A percentile compares a stretch with the other conserved stretches of the same genome.
These are phyloP conservation scores for Panurus biarmicus DNA, from an alignment of 2,113 vertebrate genomes.

Conservation along the genomic window DNA sequence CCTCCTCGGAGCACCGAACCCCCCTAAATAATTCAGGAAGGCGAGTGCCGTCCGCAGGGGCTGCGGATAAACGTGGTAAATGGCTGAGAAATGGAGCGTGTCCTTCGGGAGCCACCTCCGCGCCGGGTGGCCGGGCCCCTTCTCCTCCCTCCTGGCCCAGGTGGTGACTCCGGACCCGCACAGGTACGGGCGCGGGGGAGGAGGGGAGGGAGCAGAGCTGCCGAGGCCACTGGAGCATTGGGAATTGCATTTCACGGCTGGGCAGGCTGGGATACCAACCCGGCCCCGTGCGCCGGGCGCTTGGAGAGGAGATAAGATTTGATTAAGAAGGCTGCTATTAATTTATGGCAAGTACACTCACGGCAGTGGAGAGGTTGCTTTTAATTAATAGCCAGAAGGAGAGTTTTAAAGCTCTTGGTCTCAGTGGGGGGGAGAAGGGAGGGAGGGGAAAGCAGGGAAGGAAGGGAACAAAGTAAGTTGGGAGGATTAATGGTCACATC, in stretches of 20 bases:
- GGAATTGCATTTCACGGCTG: constrained; percentile 76
- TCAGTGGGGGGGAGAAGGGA: constrained; percentile 8
- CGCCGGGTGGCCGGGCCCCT: background rate
- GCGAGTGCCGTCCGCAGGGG: background rate
- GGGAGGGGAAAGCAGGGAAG: background rate
- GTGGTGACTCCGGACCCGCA: background rate
- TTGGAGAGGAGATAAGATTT: constrained; percentile 73
- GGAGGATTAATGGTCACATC: constrained; percentile 32
- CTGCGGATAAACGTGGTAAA: constrained; percentile 8
- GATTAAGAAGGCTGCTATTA: constrained; percentile 78
- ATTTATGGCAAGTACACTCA: constrained; percentile 73
- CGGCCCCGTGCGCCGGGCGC: constrained; percentile 19
- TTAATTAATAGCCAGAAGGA: constrained; percentile 82
- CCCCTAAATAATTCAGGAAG: constrained; percentile 28
- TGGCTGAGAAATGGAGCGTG: constrained; percentile 39
- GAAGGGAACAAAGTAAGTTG: constrained; percentile 27
- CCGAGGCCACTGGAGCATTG: background rate
- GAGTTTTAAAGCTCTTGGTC: constrained; percentile 62
- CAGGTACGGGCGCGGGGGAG: background rate
- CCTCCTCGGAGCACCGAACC: background rate
- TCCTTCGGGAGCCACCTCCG: background rate
- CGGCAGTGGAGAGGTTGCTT: constrained; percentile 66
- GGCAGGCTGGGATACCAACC: constrained; percentile 53
- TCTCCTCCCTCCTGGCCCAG: background rate
- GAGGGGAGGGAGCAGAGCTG: background rate